Base-by-base conservation (phyloP, 2,797 vertebrate species). In the Lacerta viridis region DNA sequence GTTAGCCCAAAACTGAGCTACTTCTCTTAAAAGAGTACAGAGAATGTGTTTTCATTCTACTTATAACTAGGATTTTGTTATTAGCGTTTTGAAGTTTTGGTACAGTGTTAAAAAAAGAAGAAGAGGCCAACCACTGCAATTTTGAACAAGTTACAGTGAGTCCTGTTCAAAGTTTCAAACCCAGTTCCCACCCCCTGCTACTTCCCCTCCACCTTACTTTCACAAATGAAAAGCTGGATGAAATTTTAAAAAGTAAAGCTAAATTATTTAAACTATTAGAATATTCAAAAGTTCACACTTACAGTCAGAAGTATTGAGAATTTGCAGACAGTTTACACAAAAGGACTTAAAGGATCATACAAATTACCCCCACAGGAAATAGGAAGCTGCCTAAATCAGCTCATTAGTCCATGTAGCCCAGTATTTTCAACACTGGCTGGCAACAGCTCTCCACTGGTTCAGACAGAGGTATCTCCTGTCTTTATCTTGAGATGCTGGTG, bases 81-180 rank as follows among this genome's bases (percentile, higher is more conserved):
- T n/a, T 41, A 75, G 18, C 3, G 1, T 64, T 85, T 74, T 69
- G 11, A 7, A n/a, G n/a, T 11, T 50, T 2, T 71, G 8, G 29
- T 18, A 6, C 13, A 33, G 13, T 20, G n/a, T 83, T 69, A 18
- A 18, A 59, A 59, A 59, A 15, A 61, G 20, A 61, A n/a, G 46
- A 43, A n/a, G 46, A 43, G 3, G 29, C 11, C 17, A 50, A 29
- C 25, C 8, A 27, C 55, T 1, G 43, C 5, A 64, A 13, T 43
- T 75, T 29, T 76, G 55, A 85, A 84, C 33, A 84, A 41, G 25
- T 74, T 84, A 87, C 68, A 74, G 72, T 81, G 29, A 69, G 36
- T 8, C 4, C 27, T 69, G 43, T 79, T 79, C 10, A 50, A 69
- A 69, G 75, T 36, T 68, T 11, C 29, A 55, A 25, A n/a, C 23